These are phyloP conservation scores for Delichon dasypus DNA, from an alignment of 2,797 vertebrate species.

Conservation along the genomic window DNA sequence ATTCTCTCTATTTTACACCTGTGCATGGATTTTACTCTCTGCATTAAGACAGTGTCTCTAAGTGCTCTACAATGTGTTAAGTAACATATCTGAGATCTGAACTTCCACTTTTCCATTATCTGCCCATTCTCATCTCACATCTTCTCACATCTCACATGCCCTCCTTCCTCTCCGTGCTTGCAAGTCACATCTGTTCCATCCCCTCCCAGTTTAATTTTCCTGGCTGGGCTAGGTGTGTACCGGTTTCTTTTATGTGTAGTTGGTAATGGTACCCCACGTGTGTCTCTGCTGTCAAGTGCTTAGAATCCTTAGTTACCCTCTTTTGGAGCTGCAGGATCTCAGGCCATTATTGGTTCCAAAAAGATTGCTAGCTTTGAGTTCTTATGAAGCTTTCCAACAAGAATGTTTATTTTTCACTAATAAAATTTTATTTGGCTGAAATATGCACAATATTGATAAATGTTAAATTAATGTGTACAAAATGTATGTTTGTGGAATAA, in stretches of 20 bases:
- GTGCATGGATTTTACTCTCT: not conserved
- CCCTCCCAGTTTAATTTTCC: rapidly evolving
- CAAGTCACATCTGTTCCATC: rapidly evolving
- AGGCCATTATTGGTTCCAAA: not conserved
- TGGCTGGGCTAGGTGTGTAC: not conserved
- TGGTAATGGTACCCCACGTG: not conserved
- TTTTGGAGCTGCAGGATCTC: not conserved
- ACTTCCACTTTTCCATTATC: not conserved
- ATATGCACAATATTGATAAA: slow-evolving; percentile 45
- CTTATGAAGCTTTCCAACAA: not conserved
- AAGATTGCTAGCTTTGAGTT: not conserved
- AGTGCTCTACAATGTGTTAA: not conserved
- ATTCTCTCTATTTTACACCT: not conserved
- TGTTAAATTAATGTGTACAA: not conserved
- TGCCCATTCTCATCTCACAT: not conserved
- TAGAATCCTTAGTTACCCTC: not conserved
- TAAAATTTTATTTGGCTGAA: slow-evolving; percentile 44
- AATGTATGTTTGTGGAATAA: not conserved
- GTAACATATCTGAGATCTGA: not conserved
- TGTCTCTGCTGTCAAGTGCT: not conserved
- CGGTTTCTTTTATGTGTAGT: not conserved
- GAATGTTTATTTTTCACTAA: slow-evolving; percentile 3
- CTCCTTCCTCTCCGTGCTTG: not conserved
- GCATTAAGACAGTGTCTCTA: not conserved
- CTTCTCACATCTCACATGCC: not conserved